A percentile compares a stretch with the other conserved stretches of the same genome.
Evolutionary conservation across 1,140 invertebrate species (phyloP).

Genomic region (Asbolus verrucosus): DNA sequence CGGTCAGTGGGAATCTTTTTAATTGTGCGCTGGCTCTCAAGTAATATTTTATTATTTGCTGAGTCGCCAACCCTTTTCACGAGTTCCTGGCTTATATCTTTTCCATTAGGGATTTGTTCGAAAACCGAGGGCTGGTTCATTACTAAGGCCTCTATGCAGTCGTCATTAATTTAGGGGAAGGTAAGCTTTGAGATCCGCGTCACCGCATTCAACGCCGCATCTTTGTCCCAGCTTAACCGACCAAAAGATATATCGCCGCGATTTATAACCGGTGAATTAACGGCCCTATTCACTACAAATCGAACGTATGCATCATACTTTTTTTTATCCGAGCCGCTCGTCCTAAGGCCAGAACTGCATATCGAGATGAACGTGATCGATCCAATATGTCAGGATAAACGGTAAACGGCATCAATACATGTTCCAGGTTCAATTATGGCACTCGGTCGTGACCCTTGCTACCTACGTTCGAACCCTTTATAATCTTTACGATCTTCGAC

Average conservation of each 20-base stretch:
- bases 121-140: constrained; percentile 26
- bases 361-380: constrained; percentile 8
- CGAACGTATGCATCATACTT: no score
- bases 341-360: neutral
- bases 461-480: constrained; percentile 29
- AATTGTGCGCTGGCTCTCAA: neutral
- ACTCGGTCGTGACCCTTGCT: constrained; percentile 24
- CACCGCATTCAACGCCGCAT: constrained; percentile 34
- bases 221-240: constrained; percentile 38
- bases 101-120: constrained; percentile 38
- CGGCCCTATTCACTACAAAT: neutral
- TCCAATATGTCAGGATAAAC: constrained; percentile 14
- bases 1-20: constrained; percentile 6
- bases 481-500: constrained; percentile 34
- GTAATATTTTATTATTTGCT: constrained; percentile 35
- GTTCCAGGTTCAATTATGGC: constrained; percentile 24
- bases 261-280: constrained; percentile 36
- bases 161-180: constrained; percentile 32
- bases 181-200: constrained; percentile 36
- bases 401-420: constrained; percentile 17
- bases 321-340: no score
- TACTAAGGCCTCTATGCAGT: constrained; percentile 35
- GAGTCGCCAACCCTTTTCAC: constrained; percentile 35
- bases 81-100: constrained; percentile 27
- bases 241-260: constrained; percentile 33